Conservation (phyloP, 1,140 invertebrate genomes). For the Pseudomyrmex flavicornis region DNA sequence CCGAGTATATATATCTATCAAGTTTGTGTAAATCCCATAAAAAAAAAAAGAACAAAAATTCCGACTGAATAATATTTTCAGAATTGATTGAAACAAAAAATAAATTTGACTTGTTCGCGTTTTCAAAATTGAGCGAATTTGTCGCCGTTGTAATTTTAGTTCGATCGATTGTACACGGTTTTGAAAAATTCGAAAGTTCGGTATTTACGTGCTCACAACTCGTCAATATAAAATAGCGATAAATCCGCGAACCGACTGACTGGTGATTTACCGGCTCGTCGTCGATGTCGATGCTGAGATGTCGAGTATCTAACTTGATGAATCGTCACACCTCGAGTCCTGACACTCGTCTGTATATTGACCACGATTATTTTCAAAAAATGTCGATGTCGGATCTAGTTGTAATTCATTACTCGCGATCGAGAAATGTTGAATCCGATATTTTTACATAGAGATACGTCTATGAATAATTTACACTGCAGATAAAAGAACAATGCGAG, state of each 20-base stretch:
- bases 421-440: background rate
- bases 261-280: conserved; percentile 65
- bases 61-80: background rate
- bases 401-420: conserved; percentile 34
- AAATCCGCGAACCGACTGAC: conserved; percentile 58
- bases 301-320: conserved; percentile 64
- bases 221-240: conserved; percentile 43
- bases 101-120: background rate
- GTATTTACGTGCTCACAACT: conserved; percentile 36
- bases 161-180: background rate
- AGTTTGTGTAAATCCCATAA: too few species aligned
- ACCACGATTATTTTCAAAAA: conserved; percentile 32
- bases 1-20: background rate
- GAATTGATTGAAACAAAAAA: conserved; percentile 5
- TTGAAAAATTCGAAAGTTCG: conserved; percentile 55
- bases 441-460: background rate
- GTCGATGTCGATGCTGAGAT: conserved; percentile 44
- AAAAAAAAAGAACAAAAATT: too few species aligned
- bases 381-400: conserved; percentile 14
- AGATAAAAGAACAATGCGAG: conserved; percentile 4
- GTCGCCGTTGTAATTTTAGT: conserved; percentile 5
- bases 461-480: background rate
- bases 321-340: conserved; percentile 66
- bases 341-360: background rate
- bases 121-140: background rate